Conservation (phyloP, 2,113 vertebrate species). For the Catharus bicknelli region DNA sequence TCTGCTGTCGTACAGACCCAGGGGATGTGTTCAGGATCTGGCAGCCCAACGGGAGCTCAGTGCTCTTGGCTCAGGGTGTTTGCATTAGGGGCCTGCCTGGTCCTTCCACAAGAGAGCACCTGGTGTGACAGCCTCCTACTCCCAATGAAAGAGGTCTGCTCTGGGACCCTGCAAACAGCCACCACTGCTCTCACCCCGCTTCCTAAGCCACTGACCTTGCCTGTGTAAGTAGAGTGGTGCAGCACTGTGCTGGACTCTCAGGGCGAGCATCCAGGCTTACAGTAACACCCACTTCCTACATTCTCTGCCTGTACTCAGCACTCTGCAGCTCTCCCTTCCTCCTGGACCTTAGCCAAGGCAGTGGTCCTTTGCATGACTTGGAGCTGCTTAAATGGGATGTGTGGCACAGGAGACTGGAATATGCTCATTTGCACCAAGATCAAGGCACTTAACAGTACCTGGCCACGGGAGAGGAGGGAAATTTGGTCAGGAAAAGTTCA, state of each 20-base stretch:
- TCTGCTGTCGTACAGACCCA: not conserved
- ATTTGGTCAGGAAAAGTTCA: not conserved
- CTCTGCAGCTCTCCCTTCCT: no score
- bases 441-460: not conserved
- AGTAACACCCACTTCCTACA: fast-evolving
- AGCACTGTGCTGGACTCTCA: not conserved
- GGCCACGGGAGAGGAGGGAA: not conserved
- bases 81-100: not conserved
- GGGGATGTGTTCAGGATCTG: not conserved
- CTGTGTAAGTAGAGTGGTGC: not conserved
- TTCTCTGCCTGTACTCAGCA: no score
- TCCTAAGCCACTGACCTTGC: fast-evolving
- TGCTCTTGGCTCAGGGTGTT: no score
- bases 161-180: not conserved
- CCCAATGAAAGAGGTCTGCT: no score
- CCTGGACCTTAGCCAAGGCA: fast-evolving
- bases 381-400: fast-evolving
- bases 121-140: not conserved
- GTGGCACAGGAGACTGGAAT: no score
- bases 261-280: fast-evolving
- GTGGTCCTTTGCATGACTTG: fast-evolving
- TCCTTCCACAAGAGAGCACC: not conserved
- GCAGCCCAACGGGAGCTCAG: not conserved
- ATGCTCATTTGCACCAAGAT: not conserved
- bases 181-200: fast-evolving